Evolutionary conservation across 1,140 invertebrate species (phyloP).

Genomic region (Colletes latitarsis): DNA sequence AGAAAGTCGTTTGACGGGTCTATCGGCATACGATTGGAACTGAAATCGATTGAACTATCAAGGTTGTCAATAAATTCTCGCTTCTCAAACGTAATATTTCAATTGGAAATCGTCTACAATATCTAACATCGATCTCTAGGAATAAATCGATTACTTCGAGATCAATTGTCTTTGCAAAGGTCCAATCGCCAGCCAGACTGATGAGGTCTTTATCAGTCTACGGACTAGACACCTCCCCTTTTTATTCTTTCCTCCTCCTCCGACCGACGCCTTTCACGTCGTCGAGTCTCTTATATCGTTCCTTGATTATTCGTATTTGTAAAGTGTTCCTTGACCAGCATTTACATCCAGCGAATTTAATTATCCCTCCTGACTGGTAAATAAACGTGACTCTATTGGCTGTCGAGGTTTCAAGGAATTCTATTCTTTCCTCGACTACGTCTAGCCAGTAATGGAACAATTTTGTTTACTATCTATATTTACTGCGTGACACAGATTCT

Average conservation of each 20-base stretch:
- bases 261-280: not conserved
- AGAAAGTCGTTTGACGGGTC: not conserved
- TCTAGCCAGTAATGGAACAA: too few relatives aligned
- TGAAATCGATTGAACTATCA: not conserved
- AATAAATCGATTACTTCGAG: too few relatives aligned
- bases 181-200: not conserved
- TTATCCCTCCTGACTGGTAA: not conserved
- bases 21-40: not conserved
- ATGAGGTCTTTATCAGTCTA: not conserved
- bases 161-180: not conserved
- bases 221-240: not conserved
- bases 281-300: not conserved
- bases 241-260: constrained; percentile 8
- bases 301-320: not conserved
- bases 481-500: too few relatives aligned
- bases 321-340: not conserved
- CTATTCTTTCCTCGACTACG: too few relatives aligned
- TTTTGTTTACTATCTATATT: not conserved
- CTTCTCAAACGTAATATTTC: not conserved
- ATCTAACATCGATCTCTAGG: not conserved
- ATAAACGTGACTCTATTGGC: not conserved
- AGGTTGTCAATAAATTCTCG: not conserved
- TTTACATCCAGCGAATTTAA: not conserved
- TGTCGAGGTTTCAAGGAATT: too few relatives aligned
- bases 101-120: not conserved